Percentiles rank a stretch among this genome's conserved stretches.
Evolutionary conservation across 1,140 invertebrate species (phyloP).

Genomic region (Tenebrio molitor): DNA sequence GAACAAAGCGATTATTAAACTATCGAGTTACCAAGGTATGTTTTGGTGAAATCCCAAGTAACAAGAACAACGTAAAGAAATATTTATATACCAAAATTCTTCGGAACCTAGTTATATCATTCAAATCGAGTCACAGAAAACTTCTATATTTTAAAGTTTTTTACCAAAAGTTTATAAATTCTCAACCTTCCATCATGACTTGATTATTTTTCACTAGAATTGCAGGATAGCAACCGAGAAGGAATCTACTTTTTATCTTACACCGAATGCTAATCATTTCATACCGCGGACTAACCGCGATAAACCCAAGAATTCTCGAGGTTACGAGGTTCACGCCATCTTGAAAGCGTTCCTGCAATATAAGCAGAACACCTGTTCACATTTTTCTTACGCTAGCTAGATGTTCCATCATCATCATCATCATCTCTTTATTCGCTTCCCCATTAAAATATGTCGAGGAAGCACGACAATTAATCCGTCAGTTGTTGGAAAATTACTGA

Average conservation of each 20-base stretch:
- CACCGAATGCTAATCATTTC: slow-evolving; percentile 1
- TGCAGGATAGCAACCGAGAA: slow-evolving; percentile 19
- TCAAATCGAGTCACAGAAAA: too few species aligned
- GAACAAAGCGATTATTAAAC: slow-evolving; percentile 14
- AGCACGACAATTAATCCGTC: slow-evolving; percentile 4
- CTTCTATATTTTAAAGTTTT: too few species aligned
- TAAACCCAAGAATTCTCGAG: slow-evolving; percentile 30
- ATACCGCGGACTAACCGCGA: neutral
- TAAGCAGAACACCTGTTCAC: slow-evolving; percentile 26
- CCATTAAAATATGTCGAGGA: neutral
- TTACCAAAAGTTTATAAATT: too few species aligned
- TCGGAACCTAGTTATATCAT: too few species aligned
- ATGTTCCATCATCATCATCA: slow-evolving; percentile 11
- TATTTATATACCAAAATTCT: too few species aligned
- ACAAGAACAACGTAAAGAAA: too few species aligned
- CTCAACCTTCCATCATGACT: too few species aligned
- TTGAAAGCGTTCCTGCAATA: slow-evolving; percentile 28
- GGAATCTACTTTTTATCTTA: slow-evolving; percentile 25
- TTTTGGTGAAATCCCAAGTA: too few species aligned
- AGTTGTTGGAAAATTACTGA: slow-evolving; percentile 5
- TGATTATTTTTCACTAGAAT: too few species aligned
- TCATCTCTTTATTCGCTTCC: neutral
- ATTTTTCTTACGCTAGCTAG: slow-evolving; percentile 11
- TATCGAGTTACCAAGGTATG: slow-evolving; percentile 30
- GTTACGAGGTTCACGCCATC: slow-evolving; percentile 35